Base-by-base conservation (phyloP, 1,140 invertebrate species). In the Drosophila mauritiana region DNA sequence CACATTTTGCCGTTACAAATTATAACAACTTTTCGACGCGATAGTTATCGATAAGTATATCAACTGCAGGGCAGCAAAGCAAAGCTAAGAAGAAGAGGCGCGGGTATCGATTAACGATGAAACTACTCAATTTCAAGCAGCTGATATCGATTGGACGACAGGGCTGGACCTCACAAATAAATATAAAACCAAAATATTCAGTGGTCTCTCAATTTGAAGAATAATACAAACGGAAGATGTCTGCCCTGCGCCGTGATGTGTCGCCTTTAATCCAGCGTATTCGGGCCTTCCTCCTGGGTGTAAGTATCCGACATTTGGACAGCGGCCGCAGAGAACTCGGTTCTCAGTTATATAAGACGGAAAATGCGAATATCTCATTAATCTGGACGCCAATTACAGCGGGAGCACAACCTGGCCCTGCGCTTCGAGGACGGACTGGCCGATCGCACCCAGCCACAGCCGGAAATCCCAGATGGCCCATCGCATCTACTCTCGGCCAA, bases 391-490 rank as follows among this genome's bases (percentile, higher is more conserved):
- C 8, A 67, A 45, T 91, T 93, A 39, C 89, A 95, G 94, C 93
- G 95, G 62, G 93, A 94, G 70, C 94, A 94, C 74, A 95, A 92
- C 1, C 92, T 93, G 72, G 94, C 94, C n/a, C 74, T 96, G 40
- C 94, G 96, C 86, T 96, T 94, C 81, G 93, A 94, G 64, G 93
- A 96, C 42, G 86, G 93, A 11, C 4, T 95, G 34, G 92, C 95
- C 13, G 92, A 94, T 12, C 94, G 96, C 77, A 97, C 95, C 39
- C 96, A 97, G 84, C 96, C 96, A 4, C 94, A 93, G 20, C 97
- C 97, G 39, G 82, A 94, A 46, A 77, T 98, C 31, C 97, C 97
- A 13, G 95, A 94, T 54, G 97, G 97, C 37, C 94, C 95, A 3
- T 93, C 94, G 52, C 95, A 96, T 91, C 95, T 95, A 61, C 89